Evolutionary conservation across 2,888 invertebrate genomes (phyloP), one percentile per base, ranked within the genome.

Genomic region (Microctonus brassicae): DNA sequence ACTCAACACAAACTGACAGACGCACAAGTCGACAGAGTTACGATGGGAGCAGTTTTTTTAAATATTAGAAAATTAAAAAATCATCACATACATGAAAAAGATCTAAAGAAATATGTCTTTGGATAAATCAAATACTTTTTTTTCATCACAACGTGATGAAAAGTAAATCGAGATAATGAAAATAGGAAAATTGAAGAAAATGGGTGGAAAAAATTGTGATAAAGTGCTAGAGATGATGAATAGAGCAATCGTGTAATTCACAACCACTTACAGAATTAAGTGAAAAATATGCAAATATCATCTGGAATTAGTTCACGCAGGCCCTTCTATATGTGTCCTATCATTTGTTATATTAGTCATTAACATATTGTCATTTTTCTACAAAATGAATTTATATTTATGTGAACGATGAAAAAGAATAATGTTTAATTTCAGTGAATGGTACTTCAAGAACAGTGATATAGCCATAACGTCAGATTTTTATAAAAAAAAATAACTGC

Each of bases 351-450:
- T 92, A 86, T 94, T 93, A 86, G 93, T 91, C 88, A 93, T 90
- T 72, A 93, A 92, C 83, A 93, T 92, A 86, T 94, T 93, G 89
- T 94, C 94, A 88, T 90, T 92, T 93, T 93, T 90, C 70, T 89
- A 89, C 76, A 75, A 75, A 77, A 77, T 82, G 80, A 75, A 76
- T 47, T 20, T n/a, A 47, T 33, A 42, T 65, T n/a, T 60, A 13
- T 67, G 17, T 63, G 47, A 69, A 29, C 57, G 26, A 66, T 79
- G 13, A 61, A 62, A 77, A 62, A 76, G 72, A 70, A 75, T 74
- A 65, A 78, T 20, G 5, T 17, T 29, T 29, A 7, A 29, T 29
- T 7, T 29, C 29, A 29, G 29, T 29, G n/a, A n/a, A n/a, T n/a
- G n/a, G n/a, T n/a, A n/a, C n/a, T n/a, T n/a, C n/a, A n/a, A n/a